Evolutionary conservation across 2,113 vertebrate genomes (phyloP), one percentile per base, ranked within the genome.

Genomic region (Empidonax traillii): DNA sequence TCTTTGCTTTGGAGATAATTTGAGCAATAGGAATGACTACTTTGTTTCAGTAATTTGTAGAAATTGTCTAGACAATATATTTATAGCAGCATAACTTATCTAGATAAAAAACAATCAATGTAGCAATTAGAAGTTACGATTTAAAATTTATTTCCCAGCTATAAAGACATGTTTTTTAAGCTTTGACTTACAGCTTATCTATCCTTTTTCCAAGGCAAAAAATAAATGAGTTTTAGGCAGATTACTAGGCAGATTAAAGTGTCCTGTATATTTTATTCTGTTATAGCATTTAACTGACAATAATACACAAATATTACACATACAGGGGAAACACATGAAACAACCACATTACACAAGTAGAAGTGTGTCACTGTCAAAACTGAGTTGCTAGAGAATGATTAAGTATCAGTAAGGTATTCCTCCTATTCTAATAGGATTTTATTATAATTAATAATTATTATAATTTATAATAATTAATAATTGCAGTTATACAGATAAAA

Each of bases 1-100:
- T 59, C 53, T 87, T 92, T 90, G 59, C 63, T 96, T 94, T 87
- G 37, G 75, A 95, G 44, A 80, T 41, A 56, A 87, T 73, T 20
- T 1, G 62, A 67, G 28, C 5, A 86, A 1, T 84, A 39, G 52
- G 69, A 87, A 65, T 52, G 25, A 93, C 65, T 56, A 74, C 71
- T 81, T 85, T 72, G 74, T 55, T 72, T 77, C 87, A 85, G 72
- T 88, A 90, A 73, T 69, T 93, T 87, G 44, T 6, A 71, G 86
- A 96, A 91, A 66, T 47, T 67, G 92, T 82, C 71, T 63, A 94
- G 87, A 81, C 52, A 92, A 77, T 3, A 17, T 79, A 52, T 92
- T 94, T 90, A 79, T 52, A 65, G 84, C 84, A 94, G 43, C 41
- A 74, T 33, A 92, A 76, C 30, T 95, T 89, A 90, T 53, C 46